Conservation (phyloP, 2,113 vertebrate species). For the Noturus placidus region DNA sequence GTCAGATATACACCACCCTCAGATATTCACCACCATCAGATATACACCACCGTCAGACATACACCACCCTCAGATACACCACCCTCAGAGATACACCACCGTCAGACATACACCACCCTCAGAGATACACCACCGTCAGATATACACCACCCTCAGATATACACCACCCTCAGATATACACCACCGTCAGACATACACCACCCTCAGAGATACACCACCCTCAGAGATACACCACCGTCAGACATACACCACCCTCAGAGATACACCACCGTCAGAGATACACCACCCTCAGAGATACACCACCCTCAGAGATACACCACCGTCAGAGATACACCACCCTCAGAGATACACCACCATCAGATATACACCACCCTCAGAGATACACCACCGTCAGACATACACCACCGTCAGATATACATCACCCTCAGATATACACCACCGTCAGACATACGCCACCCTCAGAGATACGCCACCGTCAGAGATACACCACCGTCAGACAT, state of each 20-base stretch:
- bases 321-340: neutral
- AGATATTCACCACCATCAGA: neutral
- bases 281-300: neutral
- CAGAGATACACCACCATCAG: neutral
- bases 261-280: neutral
- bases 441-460: neutral
- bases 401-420: neutral
- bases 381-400: neutral
- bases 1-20: too few relatives aligned
- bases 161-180: neutral
- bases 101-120: too few relatives aligned
- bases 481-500: neutral
- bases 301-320: neutral
- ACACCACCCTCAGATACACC: neutral
- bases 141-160: neutral
- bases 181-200: neutral
- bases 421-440: neutral
- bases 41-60: neutral
- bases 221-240: neutral
- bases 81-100: neutral
- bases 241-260: too few relatives aligned
- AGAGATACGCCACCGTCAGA: neutral
- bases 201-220: neutral
- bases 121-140: neutral
- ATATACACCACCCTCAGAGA: neutral